phyloP scores from a whole-genome alignment of 1,140 invertebrate genomes.

The Halesus radiatus region DNA sequence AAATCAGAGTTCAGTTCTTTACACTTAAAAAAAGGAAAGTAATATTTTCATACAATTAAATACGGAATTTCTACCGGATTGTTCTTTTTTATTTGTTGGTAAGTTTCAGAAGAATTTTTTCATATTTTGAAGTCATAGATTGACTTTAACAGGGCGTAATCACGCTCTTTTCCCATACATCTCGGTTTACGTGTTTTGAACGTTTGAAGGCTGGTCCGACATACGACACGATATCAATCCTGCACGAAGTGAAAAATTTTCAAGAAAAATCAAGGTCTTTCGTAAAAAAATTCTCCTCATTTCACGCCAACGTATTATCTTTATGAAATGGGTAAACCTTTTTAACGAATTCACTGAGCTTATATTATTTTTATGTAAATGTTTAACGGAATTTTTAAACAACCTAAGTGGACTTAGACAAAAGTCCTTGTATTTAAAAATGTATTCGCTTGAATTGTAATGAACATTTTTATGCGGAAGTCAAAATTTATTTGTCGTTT shows the following conservation, averaged over 20 bases:
- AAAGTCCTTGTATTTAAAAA: background rate
- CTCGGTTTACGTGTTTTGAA: slow-evolving; percentile 47
- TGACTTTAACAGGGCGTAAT: slow-evolving; percentile 45
- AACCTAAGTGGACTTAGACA: background rate
- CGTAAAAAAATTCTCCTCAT: background rate
- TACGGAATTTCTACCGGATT: no score
- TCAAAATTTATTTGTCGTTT: background rate
- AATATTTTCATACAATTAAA: background rate
- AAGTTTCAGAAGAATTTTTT: no score
- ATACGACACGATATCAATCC: slow-evolving; percentile 21
- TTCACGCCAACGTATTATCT: background rate
- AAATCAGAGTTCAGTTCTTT: background rate
- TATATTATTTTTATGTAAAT: background rate
- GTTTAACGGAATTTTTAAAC: no score
- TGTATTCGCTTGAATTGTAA: background rate
- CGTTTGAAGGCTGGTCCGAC: slow-evolving; percentile 41
- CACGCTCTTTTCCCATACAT: slow-evolving; percentile 53
- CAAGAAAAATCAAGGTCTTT: background rate
- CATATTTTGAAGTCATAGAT: background rate
- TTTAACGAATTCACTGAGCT: background rate
- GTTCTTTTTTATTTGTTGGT: background rate
- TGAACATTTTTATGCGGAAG: background rate
- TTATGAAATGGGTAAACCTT: background rate
- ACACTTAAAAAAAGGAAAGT: background rate
- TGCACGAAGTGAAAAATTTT: background rate